Conservation (phyloP, 2,113 vertebrate species). For the Megatriorchis doriae region DNA sequence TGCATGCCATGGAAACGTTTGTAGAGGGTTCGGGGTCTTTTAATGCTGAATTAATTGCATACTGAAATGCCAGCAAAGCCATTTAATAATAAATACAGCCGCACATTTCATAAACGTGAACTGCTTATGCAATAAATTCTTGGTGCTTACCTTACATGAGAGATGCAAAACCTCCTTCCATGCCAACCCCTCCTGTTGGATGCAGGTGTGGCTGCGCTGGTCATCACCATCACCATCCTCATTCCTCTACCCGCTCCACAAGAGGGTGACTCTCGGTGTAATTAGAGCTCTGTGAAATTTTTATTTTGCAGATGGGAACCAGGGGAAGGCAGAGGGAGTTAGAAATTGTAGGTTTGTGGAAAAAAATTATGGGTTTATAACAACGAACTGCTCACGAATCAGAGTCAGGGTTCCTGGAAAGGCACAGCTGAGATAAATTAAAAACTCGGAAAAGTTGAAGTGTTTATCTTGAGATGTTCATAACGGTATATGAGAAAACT, state of each 20-base stretch:
- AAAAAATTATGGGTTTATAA: neutral
- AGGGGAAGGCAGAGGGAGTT: neutral
- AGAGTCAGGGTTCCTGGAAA: neutral
- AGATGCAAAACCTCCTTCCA: neutral
- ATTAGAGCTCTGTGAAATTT: rapidly evolving
- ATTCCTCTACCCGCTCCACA: too few species aligned
- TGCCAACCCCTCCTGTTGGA: neutral
- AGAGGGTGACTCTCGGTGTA: neutral
- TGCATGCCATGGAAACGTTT: neutral
- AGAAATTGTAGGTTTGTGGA: neutral
- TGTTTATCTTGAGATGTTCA: neutral
- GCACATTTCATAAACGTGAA: neutral
- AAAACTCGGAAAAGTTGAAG: neutral
- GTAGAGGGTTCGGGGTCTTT: neutral
- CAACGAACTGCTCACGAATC: neutral
- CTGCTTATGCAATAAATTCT: neutral
- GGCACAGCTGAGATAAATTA: neutral
- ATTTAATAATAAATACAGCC: neutral
- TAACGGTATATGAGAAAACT: neutral
- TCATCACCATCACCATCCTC: neutral
- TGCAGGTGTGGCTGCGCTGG: too few species aligned
- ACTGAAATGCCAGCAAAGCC: neutral
- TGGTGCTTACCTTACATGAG: neutral
- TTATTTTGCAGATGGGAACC: neutral
- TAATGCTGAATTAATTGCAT: neutral